Percentiles rank a stretch among this genome's conserved stretches.
These are phyloP conservation scores for Ptychobarbus kaznakovi DNA, from an alignment of 2,797 vertebrate species.

Conservation along the genomic window DNA sequence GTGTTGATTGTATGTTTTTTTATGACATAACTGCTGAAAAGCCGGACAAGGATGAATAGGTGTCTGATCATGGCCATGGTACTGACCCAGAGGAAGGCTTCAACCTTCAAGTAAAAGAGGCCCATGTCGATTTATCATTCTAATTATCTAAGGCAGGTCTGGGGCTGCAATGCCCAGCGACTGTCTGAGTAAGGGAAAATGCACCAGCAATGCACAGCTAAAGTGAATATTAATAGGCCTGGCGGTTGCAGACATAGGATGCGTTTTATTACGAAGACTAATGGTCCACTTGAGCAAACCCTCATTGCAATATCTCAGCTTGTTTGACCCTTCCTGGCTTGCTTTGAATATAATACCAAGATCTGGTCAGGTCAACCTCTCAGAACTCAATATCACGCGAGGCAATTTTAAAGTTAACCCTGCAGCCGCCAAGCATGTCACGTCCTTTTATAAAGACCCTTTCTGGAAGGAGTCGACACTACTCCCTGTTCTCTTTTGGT, in stretches of 20 bases:
- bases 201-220: slow-evolving; percentile 56
- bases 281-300: slow-evolving; percentile 71
- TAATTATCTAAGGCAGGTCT: slow-evolving; percentile 77
- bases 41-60: slow-evolving; percentile 54
- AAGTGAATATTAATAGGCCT: slow-evolving; percentile 76
- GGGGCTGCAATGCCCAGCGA: slow-evolving; percentile 67
- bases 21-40: slow-evolving; percentile 63
- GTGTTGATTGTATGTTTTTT: slow-evolving; percentile 53
- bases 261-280: slow-evolving; percentile 78
- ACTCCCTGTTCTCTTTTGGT: slow-evolving; percentile 9
- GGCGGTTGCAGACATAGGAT: slow-evolving; percentile 56
- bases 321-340: slow-evolving; percentile 71
- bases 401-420: slow-evolving; percentile 63
- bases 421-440: slow-evolving; percentile 29
- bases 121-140: slow-evolving; percentile 75
- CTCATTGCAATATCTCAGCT: slow-evolving; percentile 74
- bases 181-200: slow-evolving; percentile 74
- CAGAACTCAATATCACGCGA: slow-evolving; percentile 69
- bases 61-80: slow-evolving; percentile 48
- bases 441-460: slow-evolving; percentile 37
- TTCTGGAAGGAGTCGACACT: background rate
- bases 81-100: slow-evolving; percentile 55
- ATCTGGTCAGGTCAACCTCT: slow-evolving; percentile 61
- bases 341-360: slow-evolving; percentile 70
- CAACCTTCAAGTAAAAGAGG: slow-evolving; percentile 55